Base-by-base conservation (phyloP, 2,113 vertebrate genomes). In the Trogon melanurus region DNA sequence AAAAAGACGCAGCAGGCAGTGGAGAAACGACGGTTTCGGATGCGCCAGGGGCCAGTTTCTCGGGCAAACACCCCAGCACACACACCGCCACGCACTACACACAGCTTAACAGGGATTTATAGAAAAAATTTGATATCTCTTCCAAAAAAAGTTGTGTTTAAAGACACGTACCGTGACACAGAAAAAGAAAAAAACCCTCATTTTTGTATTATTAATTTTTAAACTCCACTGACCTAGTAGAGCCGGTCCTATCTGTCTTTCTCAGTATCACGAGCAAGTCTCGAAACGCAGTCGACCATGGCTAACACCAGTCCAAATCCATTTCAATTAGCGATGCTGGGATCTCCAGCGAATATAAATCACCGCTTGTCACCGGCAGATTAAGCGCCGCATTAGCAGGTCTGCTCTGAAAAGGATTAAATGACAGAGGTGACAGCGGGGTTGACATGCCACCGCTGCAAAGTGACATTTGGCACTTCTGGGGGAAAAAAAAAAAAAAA, bases 151-250 rank as follows among this genome's bases (percentile, higher is more conserved):
- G 4, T 2, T 2, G 4, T 7, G 26, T n/a, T 74, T 45, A 6
- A 79, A 58, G 56, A 36, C 0, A 18, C 25, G 4, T 1, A 30
- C 13, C 41, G 16, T 2, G n/a, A 62, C 0, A 34, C 20, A 64
- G 53, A 41, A 41, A 47, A 47, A 30, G 14, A 9, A 23, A 36
- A 69, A 20, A 5, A 1, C 20, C n/a, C 25, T 2, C 17, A 16
- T 47, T 2, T 47, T 2, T 16, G 6, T 2, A 45, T 21, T 0
- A 25, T 0, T 3, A 2, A 51, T 74, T n/a, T 71, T 75, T 44
- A 3, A 70, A 44, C 47, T 41, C 38, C 6, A 5, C 57, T 29
- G 54, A 26, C 12, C 30, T 7, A 0, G 4, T 3, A 8, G 6
- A 44, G 51, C 66, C 7, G 3, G 29, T 74, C n/a, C 56, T 61